phyloP scores from a whole-genome alignment of 2,113 vertebrate genomes.

The Aleadryas rufinucha region DNA sequence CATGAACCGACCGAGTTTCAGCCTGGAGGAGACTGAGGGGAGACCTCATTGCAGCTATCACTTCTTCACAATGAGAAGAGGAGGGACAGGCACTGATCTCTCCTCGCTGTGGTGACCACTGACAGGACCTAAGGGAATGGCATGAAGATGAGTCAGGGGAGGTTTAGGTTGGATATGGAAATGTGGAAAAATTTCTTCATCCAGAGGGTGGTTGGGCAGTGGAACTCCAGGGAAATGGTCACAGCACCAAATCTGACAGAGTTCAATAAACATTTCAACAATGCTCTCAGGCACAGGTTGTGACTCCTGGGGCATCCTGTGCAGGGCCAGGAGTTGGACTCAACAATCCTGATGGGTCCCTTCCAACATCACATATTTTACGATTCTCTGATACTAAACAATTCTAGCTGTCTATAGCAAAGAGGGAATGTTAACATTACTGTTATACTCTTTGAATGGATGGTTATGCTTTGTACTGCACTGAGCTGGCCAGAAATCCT shows the following conservation, averaged over 20 bases:
- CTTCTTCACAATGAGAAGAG: background rate
- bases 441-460: background rate
- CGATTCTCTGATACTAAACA: background rate
- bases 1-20: rapidly evolving
- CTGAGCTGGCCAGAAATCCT: background rate
- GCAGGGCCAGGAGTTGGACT: background rate
- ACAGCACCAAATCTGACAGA: background rate
- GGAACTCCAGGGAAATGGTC: background rate
- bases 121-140: background rate
- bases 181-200: background rate
- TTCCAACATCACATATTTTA: background rate
- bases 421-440: background rate
- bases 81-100: background rate
- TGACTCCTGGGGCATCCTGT: background rate
- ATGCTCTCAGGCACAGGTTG: background rate
- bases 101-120: background rate
- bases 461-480: background rate
- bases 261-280: background rate
- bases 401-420: background rate
- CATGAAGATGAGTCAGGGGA: background rate
- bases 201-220: background rate
- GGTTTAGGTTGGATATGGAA: background rate
- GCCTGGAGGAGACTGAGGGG: background rate
- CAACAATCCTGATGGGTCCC: background rate
- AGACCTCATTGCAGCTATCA: background rate